Conservation (phyloP, 2,113 vertebrate species). For the Anarhynchus alexandrinus region DNA sequence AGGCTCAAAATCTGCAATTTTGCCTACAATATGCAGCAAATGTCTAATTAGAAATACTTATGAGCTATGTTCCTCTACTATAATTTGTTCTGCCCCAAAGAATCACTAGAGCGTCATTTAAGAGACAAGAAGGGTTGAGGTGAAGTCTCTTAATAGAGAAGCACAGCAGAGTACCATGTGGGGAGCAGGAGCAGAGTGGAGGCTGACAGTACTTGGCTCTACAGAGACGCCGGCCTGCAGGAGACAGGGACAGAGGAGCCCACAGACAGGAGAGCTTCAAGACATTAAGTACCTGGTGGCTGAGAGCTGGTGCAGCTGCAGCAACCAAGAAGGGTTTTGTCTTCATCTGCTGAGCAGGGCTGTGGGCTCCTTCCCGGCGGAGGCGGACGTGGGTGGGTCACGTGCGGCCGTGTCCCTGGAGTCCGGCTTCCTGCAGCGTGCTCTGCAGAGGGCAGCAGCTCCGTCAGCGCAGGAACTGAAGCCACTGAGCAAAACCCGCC, state of each 20-base stretch:
- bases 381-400: slow-evolving; percentile 14
- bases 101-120: background rate
- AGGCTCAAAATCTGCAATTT: background rate
- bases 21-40: background rate
- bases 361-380: background rate
- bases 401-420: background rate
- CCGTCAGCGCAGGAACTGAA: background rate
- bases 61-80: background rate
- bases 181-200: background rate
- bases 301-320: background rate
- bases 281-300: slow-evolving; percentile 29
- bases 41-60: background rate
- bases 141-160: background rate
- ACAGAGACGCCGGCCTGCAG: background rate
- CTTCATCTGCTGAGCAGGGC: background rate
- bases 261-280: background rate
- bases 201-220: background rate
- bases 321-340: background rate
- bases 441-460: background rate
- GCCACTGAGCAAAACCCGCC: background rate
- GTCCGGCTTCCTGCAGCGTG: background rate
- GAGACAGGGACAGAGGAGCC: background rate
- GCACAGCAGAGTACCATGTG: background rate
- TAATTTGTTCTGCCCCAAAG: background rate
- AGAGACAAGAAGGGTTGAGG: background rate